Evolutionary conservation across 2,113 vertebrate genomes (phyloP).

Genomic region (Protobothrops flavoviridis): DNA sequence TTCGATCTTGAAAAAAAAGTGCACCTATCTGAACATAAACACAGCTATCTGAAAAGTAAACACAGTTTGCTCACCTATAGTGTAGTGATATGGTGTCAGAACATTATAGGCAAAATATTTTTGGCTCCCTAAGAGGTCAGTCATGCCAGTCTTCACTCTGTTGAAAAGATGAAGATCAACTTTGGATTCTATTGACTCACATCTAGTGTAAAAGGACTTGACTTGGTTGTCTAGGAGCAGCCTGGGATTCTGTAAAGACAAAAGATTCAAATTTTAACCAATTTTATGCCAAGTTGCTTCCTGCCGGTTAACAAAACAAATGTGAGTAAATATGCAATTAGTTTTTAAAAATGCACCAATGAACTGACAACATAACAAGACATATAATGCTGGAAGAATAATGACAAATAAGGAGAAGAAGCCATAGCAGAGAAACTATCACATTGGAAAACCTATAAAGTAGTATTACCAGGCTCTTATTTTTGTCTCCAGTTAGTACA

Average conservation of each 20-base stretch:
- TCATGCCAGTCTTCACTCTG: conserved; percentile 76
- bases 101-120: conserved; percentile 83
- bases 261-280: neutral
- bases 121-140: conserved; percentile 80
- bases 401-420: neutral
- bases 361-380: neutral
- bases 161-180: conserved; percentile 77
- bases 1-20: neutral
- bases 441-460: neutral
- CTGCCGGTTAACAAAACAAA: neutral
- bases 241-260: conserved; percentile 72
- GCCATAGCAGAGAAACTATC: neutral
- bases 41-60: neutral
- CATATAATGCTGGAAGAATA: neutral
- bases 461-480: neutral
- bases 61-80: conserved; percentile 72
- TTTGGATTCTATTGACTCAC: conserved; percentile 73
- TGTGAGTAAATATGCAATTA: neutral
- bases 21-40: neutral
- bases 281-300: neutral
- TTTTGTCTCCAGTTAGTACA: neutral
- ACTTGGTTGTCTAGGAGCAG: conserved; percentile 77
- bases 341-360: neutral
- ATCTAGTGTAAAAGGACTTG: conserved; percentile 73
- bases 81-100: conserved; percentile 85